These are phyloP conservation scores for Oscheius onirici DNA, from an alignment of 2,888 invertebrate genomes.

Conservation along the genomic window DNA sequence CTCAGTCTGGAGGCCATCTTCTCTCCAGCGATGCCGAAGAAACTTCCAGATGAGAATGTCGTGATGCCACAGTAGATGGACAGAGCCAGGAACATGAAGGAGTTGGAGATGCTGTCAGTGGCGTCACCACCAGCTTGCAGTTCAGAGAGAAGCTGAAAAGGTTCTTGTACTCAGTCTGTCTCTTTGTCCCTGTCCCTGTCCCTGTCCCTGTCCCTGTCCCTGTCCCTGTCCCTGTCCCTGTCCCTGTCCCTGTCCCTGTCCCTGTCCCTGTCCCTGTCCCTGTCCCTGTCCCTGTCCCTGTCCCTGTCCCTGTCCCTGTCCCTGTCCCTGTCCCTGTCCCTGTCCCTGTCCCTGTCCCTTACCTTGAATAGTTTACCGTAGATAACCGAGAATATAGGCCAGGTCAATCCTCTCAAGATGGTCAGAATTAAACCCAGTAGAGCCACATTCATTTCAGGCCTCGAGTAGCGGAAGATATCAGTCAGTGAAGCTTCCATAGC, in stretches of 20 bases:
- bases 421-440: conserved; percentile 54
- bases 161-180: neutral
- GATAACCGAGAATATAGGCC: conserved; percentile 66
- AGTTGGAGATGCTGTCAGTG: conserved; percentile 34
- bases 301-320: no score
- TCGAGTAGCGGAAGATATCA: conserved; percentile 58
- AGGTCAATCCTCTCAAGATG: conserved; percentile 59
- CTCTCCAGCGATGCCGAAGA: conserved; percentile 59
- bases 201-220: no score
- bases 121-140: conserved; percentile 5
- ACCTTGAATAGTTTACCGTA: conserved; percentile 66
- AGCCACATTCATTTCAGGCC: conserved; percentile 50
- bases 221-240: no score
- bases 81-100: conserved; percentile 49
- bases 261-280: no score
- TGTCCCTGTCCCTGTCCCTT: no score
- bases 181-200: no score
- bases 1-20: conserved; percentile 65
- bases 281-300: no score
- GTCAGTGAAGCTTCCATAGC: conserved; percentile 54
- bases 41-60: conserved; percentile 53
- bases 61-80: conserved; percentile 46
- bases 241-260: no score
- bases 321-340: no score
- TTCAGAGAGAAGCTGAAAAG: conserved; percentile 4